Evolutionary conservation across 2,113 vertebrate species (phyloP).

Genomic region (Sylvietta virens): DNA sequence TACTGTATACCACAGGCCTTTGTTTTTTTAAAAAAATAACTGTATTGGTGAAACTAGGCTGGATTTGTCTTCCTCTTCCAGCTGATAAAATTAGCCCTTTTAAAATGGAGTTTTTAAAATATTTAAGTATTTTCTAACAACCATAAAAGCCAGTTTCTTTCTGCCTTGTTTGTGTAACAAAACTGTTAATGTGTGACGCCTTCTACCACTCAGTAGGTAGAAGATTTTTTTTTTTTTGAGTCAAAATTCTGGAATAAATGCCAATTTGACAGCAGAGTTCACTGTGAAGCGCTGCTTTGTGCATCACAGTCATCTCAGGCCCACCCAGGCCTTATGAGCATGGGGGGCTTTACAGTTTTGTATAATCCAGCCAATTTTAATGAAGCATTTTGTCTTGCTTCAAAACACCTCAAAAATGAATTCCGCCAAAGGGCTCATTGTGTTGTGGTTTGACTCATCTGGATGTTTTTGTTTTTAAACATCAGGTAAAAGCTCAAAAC

Average conservation of each 20-base stretch:
- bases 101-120: conserved; percentile 25
- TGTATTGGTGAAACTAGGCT: conserved; percentile 26
- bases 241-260: background rate
- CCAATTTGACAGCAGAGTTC: background rate
- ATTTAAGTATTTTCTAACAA: conserved; percentile 33
- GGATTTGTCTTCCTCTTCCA: conserved; percentile 27
- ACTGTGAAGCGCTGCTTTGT: background rate
- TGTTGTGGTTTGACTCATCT: background rate
- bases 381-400: background rate
- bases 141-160: background rate
- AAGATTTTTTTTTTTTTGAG: background rate
- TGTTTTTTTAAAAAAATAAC: background rate
- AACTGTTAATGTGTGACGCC: background rate
- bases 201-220: background rate
- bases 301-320: background rate
- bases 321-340: background rate
- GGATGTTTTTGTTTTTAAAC: conserved; percentile 7
- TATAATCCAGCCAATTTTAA: conserved; percentile 8
- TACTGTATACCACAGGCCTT: conserved; percentile 47
- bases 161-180: conserved; percentile 15
- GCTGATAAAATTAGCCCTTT: conserved; percentile 50
- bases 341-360: background rate
- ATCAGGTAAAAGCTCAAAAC: conserved; percentile 34
- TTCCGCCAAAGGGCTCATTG: conserved; percentile 39
- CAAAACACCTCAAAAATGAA: background rate